Evolutionary conservation across 2,888 invertebrate species (phyloP).

Genomic region (Autographa pulchrina): DNA sequence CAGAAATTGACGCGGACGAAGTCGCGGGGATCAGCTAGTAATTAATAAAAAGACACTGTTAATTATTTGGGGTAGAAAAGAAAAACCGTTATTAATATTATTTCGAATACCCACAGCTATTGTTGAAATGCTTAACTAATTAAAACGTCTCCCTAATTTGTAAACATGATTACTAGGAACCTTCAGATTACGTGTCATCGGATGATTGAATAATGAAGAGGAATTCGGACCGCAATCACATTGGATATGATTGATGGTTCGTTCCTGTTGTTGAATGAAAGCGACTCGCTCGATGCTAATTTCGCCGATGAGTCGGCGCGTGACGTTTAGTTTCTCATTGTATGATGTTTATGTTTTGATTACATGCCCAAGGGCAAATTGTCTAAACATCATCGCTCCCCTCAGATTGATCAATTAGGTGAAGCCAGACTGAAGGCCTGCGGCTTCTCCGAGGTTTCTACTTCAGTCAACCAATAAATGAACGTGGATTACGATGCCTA

Average conservation of each 20-base stretch:
- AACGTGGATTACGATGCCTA: neutral
- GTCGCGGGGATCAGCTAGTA: too few species aligned
- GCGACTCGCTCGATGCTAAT: constrained; percentile 76
- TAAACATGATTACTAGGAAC: constrained; percentile 43
- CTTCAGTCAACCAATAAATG: neutral
- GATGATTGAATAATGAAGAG: constrained; percentile 77
- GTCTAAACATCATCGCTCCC: neutral
- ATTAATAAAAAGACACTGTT: too few species aligned
- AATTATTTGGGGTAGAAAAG: too few species aligned
- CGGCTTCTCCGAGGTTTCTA: neutral
- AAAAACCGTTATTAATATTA: too few species aligned
- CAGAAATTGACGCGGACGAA: too few species aligned
- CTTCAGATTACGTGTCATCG: constrained; percentile 60
- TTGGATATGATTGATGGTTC: constrained; percentile 78
- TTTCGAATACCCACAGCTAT: neutral
- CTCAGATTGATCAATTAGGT: constrained; percentile 4
- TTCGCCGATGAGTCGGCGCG: constrained; percentile 63
- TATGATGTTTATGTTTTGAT: constrained; percentile 53
- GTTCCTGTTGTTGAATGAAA: constrained; percentile 72
- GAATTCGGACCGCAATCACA: constrained; percentile 75
- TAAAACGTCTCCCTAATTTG: constrained; percentile 36
- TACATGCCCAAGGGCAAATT: constrained; percentile 21
- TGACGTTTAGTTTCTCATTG: constrained; percentile 69
- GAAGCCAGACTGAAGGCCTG: constrained; percentile 2
- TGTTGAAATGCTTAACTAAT: constrained; percentile 15